Evolutionary conservation across 2,888 invertebrate genomes (phyloP), one percentile per base, ranked within the genome.

Genomic region (Ctenicera cuprea): DNA sequence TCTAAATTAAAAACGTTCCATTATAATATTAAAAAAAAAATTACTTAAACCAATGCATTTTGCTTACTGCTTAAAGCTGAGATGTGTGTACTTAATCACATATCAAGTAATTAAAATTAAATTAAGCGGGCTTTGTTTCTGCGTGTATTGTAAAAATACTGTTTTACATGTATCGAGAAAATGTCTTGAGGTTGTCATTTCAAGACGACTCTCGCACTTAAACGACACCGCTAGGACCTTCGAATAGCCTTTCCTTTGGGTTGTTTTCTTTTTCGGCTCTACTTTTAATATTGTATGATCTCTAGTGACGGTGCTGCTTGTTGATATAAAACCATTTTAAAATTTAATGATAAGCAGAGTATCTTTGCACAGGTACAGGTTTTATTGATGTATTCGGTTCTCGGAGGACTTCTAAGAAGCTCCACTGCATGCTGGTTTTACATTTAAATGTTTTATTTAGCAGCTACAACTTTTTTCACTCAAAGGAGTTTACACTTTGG

Each of bases 281-380:
- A 65, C 57, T 71, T 71, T 71, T 71, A 71, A 71, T 71, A 71
- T 71, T 71, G 65, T 59, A 71, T 71, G 71, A 71, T 71, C 59
- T 70, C 71, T 30, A 71, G 71, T 65, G 71, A 65, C 65, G 61
- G 59, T 11, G 64, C 41, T 61, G 71, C 65, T 65, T 59, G 65
- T 57, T 65, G 65, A 71, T 71, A 71, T 63, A 71, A 71, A 65
- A 71, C 71, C 64, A 59, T 71, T 71, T 71, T 71, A 71, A 71
- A 65, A 43, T 71, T 71, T 71, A 71, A 71, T 71, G 59, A 71
- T 61, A 45, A 71, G 20, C 71, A 65, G 57, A 61, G 65, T 65
- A 37, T 59, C 64, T 48, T 26, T 38, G 5, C 54, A 7, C 20
- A 12, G 26, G 45, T 30, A 22, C 45, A 38, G 26, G 38, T 30